Evolutionary conservation across 1,140 invertebrate species (phyloP), one percentile per base, ranked within the genome.

Genomic region (Eupristina koningsbergeri): DNA sequence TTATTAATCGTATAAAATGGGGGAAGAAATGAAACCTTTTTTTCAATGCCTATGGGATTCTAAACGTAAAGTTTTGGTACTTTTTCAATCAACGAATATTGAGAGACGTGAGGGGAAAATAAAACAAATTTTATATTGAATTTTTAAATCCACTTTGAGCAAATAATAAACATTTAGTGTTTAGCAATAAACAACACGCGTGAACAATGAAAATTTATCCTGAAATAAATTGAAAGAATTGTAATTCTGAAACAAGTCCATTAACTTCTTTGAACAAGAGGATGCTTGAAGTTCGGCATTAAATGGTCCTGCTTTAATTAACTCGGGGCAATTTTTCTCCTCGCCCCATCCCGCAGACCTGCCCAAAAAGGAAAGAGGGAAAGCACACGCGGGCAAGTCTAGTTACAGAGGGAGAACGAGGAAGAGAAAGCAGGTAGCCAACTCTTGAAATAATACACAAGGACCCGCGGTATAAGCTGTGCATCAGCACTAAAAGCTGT

Each of bases 401-500:
- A 73, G 79, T 71, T 73, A 34, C 73, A 58, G 22, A 67, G 45
- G n/a, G 73, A 45, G 41, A 7, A 5, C 41, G 11, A 5, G 41
- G 41, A 11, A 58, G 22, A 47, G 45, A 13, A 45, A 31, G 50
- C 50, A 34, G 71, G 41, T 47, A n/a, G 69, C 53, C 53, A 9
- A 19, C 90, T 91, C 90, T 91, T 92, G 91, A 91, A 92, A 92
- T 92, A 92, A 92, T 91, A 91, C 89, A 89, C 86, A 87, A 26
- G 22, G 9, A n/a, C n/a, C 31, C 63, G 74, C 89, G 89, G 89
- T 91, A 91, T 91, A 92, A 92, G 91, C 90, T 90, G 89, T 89
- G 89, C 91, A 92, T 92, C 91, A 91, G 86, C 89, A 88, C 87
- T 92, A 92, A 92, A 92, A 92, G 90, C 91, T 92, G 91, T 92